These are phyloP conservation scores for Sebastes nivosus DNA, from an alignment of 2,797 vertebrate genomes.

Conservation along the genomic window DNA sequence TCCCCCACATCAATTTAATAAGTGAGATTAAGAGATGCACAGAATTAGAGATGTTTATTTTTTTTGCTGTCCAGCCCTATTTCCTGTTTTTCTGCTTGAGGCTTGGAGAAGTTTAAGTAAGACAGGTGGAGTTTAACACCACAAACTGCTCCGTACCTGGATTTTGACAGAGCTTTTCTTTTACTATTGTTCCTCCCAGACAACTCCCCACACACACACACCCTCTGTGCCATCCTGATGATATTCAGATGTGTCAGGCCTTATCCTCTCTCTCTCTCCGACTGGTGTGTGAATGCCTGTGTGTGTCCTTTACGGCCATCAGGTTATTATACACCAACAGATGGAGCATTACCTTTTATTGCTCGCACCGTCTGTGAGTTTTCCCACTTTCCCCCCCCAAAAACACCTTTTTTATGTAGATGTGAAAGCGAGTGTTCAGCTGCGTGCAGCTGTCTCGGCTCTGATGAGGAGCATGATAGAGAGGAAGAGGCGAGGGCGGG, in stretches of 20 bases:
- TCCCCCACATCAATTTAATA: background rate
- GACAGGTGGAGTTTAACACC: constrained; percentile 27
- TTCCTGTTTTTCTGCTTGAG: constrained; percentile 34
- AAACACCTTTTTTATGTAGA: constrained; percentile 79
- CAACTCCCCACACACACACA: background rate
- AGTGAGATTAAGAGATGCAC: background rate
- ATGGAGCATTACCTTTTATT: constrained; percentile 97
- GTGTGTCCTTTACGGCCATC: constrained; percentile 91
- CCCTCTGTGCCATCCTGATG: constrained; percentile 58
- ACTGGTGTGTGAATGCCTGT: constrained; percentile 45
- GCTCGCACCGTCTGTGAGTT: constrained; percentile 96
- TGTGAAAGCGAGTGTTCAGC: constrained; percentile 61
- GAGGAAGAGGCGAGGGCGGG: constrained; percentile 69
- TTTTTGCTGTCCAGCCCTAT: constrained; percentile 3
- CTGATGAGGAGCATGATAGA: constrained; percentile 67
- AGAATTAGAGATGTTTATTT: constrained; percentile 21
- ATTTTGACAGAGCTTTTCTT: constrained; percentile 56
- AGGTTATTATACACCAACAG: constrained; percentile 99
- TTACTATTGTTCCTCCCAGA: constrained; percentile 42
- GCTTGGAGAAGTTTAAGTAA: constrained; percentile 22
- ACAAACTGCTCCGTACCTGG: constrained; percentile 46
- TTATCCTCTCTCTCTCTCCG: constrained; percentile 52
- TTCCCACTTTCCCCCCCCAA: constrained; percentile 62
- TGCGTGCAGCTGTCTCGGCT: constrained; percentile 70
- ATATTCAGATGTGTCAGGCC: constrained; percentile 72